These are phyloP conservation scores for Geopemphigus sp. DNA, from an alignment of 1,140 invertebrate genomes.

Conservation along the genomic window DNA sequence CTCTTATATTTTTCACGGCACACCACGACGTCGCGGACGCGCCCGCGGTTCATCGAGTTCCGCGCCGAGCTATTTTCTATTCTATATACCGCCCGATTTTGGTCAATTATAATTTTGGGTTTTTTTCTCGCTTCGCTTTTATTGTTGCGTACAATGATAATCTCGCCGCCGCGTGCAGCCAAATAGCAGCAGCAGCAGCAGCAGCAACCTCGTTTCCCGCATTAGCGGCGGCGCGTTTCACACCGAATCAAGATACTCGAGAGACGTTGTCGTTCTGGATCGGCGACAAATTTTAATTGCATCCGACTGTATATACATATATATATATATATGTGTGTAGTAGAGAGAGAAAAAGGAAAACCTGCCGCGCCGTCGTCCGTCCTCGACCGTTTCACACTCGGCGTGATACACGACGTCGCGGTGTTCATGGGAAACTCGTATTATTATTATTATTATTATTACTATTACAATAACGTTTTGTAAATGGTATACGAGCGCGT, in stretches of 20 bases:
- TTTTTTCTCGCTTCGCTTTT: background rate
- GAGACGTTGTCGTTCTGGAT: constrained; percentile 31
- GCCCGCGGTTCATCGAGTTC: constrained; percentile 41
- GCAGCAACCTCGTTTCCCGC: constrained; percentile 34
- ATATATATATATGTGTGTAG: too few relatives aligned
- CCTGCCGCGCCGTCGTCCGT: background rate
- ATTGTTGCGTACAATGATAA: background rate
- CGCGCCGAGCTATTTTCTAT: constrained; percentile 34
- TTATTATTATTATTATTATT: too few relatives aligned
- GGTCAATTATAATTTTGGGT: constrained; percentile 39
- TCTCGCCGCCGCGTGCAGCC: background rate
- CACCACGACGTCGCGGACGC: background rate
- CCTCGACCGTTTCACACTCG: constrained; percentile 5
- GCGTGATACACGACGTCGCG: background rate
- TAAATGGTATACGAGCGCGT: background rate
- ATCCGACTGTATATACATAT: background rate
- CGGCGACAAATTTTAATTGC: constrained; percentile 48
- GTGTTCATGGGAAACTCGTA: constrained; percentile 35
- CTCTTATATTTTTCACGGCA: too few relatives aligned
- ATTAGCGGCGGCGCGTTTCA: constrained; percentile 22
- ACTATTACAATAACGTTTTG: too few relatives aligned
- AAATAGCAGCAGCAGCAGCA: too few relatives aligned
- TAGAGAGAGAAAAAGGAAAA: background rate
- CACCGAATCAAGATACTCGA: background rate
- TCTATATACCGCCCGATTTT: background rate